A percentile compares a stretch with the other conserved stretches of the same genome.
phyloP scores from a whole-genome alignment of 2,113 vertebrate species.

The Amia ocellicauda region DNA sequence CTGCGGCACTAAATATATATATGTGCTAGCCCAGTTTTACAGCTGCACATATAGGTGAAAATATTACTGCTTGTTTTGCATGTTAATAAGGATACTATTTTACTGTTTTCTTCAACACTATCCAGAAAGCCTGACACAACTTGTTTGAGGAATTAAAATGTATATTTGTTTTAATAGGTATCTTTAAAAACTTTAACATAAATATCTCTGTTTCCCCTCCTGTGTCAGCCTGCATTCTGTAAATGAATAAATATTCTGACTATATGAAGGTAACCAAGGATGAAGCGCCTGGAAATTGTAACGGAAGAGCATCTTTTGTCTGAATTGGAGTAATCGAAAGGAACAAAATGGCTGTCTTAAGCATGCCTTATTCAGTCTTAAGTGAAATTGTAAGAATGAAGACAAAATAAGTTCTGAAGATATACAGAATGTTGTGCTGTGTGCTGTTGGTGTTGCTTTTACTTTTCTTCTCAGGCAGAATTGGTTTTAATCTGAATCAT shows the following conservation, averaged over 20 bases:
- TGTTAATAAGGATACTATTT: too few species aligned
- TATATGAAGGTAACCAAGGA: slow-evolving; percentile 55
- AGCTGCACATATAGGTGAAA: too few species aligned
- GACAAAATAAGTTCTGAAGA: slow-evolving; percentile 79
- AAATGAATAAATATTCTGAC: slow-evolving; percentile 56
- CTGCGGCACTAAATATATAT: too few species aligned
- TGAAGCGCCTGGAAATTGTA: slow-evolving; percentile 50
- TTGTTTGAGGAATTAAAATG: too few species aligned
- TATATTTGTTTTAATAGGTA: too few species aligned
- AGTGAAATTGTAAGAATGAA: slow-evolving; percentile 78
- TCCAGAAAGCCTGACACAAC: not conserved
- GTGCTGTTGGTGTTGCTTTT: slow-evolving; percentile 87
- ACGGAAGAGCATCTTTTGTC: slow-evolving; percentile 60
- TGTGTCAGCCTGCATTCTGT: too few species aligned
- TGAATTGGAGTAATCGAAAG: slow-evolving; percentile 67
- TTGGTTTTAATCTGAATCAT: slow-evolving; percentile 61
- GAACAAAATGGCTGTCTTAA: slow-evolving; percentile 86
- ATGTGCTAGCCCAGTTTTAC: too few species aligned
- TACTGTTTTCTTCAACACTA: too few species aligned
- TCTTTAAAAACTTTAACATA: too few species aligned
- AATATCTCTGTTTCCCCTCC: too few species aligned
- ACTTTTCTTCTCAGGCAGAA: slow-evolving; percentile 55
- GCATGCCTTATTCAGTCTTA: slow-evolving; percentile 97
- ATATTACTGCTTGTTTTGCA: too few species aligned
- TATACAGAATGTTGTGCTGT: slow-evolving; percentile 89